Evolutionary conservation across 2,888 invertebrate species (phyloP).

Genomic region (Aleiodes testaceus): DNA sequence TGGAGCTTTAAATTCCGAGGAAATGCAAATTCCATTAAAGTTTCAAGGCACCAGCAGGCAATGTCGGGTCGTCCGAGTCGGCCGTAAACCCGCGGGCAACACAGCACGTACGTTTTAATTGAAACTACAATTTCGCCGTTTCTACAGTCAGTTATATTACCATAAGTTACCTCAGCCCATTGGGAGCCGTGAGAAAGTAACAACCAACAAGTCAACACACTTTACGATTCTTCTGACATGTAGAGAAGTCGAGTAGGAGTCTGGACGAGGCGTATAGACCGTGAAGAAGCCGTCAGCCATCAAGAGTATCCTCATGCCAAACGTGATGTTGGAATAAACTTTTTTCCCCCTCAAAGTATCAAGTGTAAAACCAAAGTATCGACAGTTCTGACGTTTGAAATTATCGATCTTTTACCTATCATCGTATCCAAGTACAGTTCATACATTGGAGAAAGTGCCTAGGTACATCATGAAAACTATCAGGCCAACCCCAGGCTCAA

Average conservation of each 20-base stretch:
- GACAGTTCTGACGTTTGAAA: constrained; percentile 25
- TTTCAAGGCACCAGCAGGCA: constrained; percentile 48
- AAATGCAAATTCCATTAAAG: constrained; percentile 58
- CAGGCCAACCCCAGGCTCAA: not conserved
- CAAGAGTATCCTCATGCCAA: constrained; percentile 11
- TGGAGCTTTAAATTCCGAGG: constrained; percentile 55
- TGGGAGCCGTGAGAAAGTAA: constrained; percentile 5
- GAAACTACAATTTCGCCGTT: constrained; percentile 52
- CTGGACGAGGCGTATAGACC: constrained; percentile 5
- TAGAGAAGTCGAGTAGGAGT: not conserved
- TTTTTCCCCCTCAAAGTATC: not conserved
- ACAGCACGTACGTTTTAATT: constrained; percentile 54
- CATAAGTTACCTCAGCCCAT: not conserved
- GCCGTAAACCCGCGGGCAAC: constrained; percentile 47
- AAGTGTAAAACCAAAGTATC: constrained; percentile 6
- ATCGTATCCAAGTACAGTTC: not conserved
- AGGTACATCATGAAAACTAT: constrained; percentile 19
- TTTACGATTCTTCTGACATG: constrained; percentile 13
- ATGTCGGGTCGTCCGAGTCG: constrained; percentile 41
- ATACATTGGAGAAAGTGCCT: constrained; percentile 9
- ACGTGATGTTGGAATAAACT: not conserved
- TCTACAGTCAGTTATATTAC: constrained; percentile 19
- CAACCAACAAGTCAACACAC: not conserved
- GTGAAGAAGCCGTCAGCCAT: constrained; percentile 11
- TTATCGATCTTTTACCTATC: constrained; percentile 16